Evolutionary conservation across 2,888 invertebrate species (phyloP).

Genomic region (Parthenolecanium corni): DNA sequence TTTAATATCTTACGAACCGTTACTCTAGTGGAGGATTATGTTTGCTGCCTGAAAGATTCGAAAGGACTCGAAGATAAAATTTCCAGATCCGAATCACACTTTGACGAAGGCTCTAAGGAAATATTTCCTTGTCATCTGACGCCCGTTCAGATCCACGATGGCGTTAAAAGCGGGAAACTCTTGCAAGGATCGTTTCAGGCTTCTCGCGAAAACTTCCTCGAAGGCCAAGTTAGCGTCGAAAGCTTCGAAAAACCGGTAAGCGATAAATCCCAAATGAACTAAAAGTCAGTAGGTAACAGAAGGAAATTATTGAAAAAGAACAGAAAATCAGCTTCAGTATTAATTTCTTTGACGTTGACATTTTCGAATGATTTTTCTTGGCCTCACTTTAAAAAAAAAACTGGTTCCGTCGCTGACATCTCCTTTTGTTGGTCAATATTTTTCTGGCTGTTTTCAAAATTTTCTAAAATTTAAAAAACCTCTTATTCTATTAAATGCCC

Average conservation of each 20-base stretch:
- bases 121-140: slow-evolving; percentile 77
- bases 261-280: too few relatives aligned
- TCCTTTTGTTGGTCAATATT: too few relatives aligned
- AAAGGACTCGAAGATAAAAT: slow-evolving; percentile 64
- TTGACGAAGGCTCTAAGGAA: slow-evolving; percentile 46
- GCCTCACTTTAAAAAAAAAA: too few relatives aligned
- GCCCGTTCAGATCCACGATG: slow-evolving; percentile 61
- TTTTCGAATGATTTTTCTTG: too few relatives aligned
- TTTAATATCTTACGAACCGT: slow-evolving; percentile 30
- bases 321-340: too few relatives aligned
- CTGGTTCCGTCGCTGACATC: too few relatives aligned
- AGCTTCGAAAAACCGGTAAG: slow-evolving; percentile 66
- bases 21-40: slow-evolving; percentile 57
- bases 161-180: slow-evolving; percentile 62
- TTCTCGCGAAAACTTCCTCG: slow-evolving; percentile 85
- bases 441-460: too few relatives aligned
- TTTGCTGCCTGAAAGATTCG: slow-evolving; percentile 55
- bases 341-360: too few relatives aligned
- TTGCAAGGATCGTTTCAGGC: slow-evolving; percentile 73
- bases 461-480: too few relatives aligned
- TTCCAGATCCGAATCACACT: slow-evolving; percentile 43
- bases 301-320: too few relatives aligned
- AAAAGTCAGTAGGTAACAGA: too few relatives aligned
- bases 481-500: too few relatives aligned
- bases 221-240: slow-evolving; percentile 74